Evolutionary conservation across 2,797 vertebrate species (phyloP).

Genomic region (Danionella dracula): DNA sequence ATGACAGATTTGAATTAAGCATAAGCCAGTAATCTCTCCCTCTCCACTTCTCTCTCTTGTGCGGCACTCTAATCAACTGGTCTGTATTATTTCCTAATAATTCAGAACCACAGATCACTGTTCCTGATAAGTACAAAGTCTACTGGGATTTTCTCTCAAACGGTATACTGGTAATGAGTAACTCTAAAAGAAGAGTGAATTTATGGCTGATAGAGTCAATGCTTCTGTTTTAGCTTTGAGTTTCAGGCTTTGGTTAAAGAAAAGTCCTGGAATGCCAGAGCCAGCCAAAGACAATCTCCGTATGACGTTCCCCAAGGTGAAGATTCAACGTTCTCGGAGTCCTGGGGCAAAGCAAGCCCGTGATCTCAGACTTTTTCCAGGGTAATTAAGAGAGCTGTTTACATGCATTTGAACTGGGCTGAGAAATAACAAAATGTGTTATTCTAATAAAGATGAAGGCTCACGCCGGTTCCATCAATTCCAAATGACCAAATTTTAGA

Average conservation of each 20-base stretch:
- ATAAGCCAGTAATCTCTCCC: no score
- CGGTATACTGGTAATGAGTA: background rate
- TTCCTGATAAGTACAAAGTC: constrained; percentile 1
- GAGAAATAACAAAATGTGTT: background rate
- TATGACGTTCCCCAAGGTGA: constrained; percentile 40
- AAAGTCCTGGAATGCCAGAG: constrained; percentile 35
- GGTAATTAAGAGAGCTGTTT: background rate
- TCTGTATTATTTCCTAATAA: background rate
- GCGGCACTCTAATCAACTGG: background rate
- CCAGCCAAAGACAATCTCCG: constrained; percentile 10
- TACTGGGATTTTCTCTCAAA: background rate
- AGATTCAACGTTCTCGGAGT: constrained; percentile 19
- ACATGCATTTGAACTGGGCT: background rate
- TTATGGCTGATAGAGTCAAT: constrained; percentile 18
- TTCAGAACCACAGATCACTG: background rate
- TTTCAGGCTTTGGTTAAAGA: constrained; percentile 9
- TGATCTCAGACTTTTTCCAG: background rate
- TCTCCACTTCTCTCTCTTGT: no score
- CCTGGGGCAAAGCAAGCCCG: background rate
- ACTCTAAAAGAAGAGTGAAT: constrained; percentile 17
- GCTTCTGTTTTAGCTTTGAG: background rate
- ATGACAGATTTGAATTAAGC: no score
- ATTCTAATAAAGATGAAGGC: no score
- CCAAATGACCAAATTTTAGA: no score
- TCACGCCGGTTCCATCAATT: no score